A percentile compares a stretch with the other conserved stretches of the same genome.
Evolutionary conservation across 2,113 vertebrate species (phyloP).

Genomic region (Pelecanoides urinatrix): DNA sequence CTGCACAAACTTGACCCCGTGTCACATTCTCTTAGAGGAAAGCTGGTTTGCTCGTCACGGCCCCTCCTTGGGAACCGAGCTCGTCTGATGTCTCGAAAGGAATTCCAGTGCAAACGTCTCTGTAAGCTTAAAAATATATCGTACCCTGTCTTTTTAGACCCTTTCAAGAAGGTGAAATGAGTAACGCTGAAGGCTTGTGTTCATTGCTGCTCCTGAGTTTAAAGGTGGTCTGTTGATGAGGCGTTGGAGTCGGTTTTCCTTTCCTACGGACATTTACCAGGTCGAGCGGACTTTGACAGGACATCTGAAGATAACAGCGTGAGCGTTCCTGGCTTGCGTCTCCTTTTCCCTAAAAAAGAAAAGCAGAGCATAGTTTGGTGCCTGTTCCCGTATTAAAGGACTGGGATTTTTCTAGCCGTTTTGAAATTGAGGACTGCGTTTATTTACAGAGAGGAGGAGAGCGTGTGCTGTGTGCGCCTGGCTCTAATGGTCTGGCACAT

Average conservation of each 20-base stretch:
- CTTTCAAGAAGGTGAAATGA: background rate
- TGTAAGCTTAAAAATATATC: rapidly evolving
- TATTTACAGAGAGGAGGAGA: background rate
- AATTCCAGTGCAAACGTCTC: rapidly evolving
- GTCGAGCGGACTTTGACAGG: background rate
- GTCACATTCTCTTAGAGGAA: background rate
- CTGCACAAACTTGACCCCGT: background rate
- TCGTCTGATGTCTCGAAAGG: rapidly evolving
- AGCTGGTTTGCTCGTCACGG: background rate
- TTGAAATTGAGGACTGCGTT: rapidly evolving
- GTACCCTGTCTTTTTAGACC: background rate
- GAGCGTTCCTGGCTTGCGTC: background rate
- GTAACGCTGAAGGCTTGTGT: rapidly evolving
- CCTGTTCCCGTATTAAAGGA: rapidly evolving
- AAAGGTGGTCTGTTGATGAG: background rate
- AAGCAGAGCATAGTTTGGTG: rapidly evolving
- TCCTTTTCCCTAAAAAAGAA: background rate
- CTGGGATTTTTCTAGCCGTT: rapidly evolving
- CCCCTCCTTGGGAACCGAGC: background rate
- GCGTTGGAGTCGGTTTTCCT: background rate
- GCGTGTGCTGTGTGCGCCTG: rapidly evolving
- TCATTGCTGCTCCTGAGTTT: rapidly evolving
- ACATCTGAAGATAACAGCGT: background rate
- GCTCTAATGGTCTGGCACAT: background rate
- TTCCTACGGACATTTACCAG: background rate